Conservation (phyloP, 2,888 invertebrate species). For the Diogma glabrata region DNA sequence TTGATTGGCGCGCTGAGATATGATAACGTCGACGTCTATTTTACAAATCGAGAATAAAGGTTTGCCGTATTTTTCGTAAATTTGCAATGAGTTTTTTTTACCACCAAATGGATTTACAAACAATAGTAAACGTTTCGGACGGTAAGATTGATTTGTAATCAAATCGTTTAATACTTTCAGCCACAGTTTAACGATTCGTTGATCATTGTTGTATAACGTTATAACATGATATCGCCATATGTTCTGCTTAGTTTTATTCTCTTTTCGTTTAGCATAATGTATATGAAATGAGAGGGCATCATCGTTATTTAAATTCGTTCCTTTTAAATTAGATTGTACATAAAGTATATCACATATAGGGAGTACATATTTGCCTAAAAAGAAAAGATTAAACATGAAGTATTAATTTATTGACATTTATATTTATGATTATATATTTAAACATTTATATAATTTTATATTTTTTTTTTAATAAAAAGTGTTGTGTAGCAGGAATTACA, state of each 20-base stretch:
- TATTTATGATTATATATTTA: too few species aligned
- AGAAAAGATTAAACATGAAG: too few species aligned
- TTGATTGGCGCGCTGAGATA: conserved; percentile 66
- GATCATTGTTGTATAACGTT: conserved; percentile 46
- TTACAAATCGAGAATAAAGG: conserved; percentile 52
- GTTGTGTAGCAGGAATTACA: too few species aligned
- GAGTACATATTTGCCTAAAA: conserved; percentile 12
- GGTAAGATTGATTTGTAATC: conserved; percentile 32
- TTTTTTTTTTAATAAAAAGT: too few species aligned
- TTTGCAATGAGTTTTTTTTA: conserved; percentile 55
- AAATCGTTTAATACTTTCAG: conserved; percentile 44
- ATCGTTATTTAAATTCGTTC: conserved; percentile 18
- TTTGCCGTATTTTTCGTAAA: conserved; percentile 62
- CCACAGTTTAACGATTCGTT: conserved; percentile 50
- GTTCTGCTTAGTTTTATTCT: conserved; percentile 37
- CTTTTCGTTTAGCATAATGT: conserved; percentile 43
- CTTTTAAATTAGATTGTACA: conserved; percentile 27
- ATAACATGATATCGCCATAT: conserved; percentile 46
- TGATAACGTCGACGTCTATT: conserved; percentile 50
- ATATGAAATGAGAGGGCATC: conserved; percentile 42
- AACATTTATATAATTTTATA: too few species aligned
- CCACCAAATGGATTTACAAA: conserved; percentile 82
- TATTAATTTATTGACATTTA: too few species aligned
- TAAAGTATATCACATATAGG: conserved; percentile 40
- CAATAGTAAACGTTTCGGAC: conserved; percentile 60